Percentiles rank a stretch among this genome's conserved stretches.
Evolutionary conservation across 1,140 invertebrate genomes (phyloP).

Genomic region (Lithobius niger): DNA sequence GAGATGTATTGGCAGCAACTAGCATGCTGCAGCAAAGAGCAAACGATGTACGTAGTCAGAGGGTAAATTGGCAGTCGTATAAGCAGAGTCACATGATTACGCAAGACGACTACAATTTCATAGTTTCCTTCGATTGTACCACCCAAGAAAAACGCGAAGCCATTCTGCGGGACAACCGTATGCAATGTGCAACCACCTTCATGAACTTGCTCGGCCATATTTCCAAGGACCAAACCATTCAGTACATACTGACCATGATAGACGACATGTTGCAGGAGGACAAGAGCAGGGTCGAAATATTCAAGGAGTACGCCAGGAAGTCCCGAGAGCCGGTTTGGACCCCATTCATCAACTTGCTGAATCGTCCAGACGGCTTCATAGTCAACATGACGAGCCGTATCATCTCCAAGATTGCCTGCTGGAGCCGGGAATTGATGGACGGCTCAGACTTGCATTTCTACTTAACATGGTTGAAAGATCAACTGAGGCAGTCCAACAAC

Average conservation of each 20-base stretch:
- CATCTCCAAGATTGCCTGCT: conserved; percentile 96
- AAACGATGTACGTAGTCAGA: conserved; percentile 71
- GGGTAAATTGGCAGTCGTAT: conserved; percentile 92
- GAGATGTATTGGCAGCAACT: conserved; percentile 91
- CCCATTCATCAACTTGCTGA: conserved; percentile 90
- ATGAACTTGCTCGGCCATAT: conserved; percentile 87
- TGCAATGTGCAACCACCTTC: conserved; percentile 79
- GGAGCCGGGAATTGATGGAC: conserved; percentile 84
- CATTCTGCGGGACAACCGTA: conserved; percentile 55
- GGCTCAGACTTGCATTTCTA: conserved; percentile 92
- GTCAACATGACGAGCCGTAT: conserved; percentile 96
- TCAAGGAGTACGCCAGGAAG: conserved; percentile 72
- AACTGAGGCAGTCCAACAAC: conserved; percentile 76
- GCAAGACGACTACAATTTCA: conserved; percentile 85
- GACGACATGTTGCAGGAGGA: conserved; percentile 95
- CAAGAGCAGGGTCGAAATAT: conserved; percentile 87
- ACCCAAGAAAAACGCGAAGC: conserved; percentile 44
- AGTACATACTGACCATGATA: conserved; percentile 95
- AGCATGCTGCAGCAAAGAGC: conserved; percentile 87
- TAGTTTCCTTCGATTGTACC: conserved; percentile 63
- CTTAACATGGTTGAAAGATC: conserved; percentile 94
- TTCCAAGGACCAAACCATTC: conserved; percentile 95
- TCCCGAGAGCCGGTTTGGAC: conserved; percentile 81
- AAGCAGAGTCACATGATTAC: conserved; percentile 92
- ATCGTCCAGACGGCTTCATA: conserved; percentile 91